Conservation (phyloP, 2,888 invertebrate species). For the Agelastica alni region DNA sequence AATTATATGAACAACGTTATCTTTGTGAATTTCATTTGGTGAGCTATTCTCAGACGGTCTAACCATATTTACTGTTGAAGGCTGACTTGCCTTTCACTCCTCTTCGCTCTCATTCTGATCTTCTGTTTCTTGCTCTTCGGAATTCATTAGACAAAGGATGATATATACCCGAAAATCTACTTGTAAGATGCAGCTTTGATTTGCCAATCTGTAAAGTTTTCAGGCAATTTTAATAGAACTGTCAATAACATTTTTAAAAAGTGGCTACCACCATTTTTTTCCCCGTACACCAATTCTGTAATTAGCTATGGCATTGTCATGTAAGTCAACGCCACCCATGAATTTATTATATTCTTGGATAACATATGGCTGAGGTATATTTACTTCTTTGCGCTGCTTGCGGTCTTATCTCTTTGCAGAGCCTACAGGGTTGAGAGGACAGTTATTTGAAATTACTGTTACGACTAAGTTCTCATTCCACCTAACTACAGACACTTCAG, state of each 20-base stretch:
- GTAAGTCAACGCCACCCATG: no score
- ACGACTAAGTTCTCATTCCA: slow-evolving; percentile 28
- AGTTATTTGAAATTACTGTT: slow-evolving; percentile 7
- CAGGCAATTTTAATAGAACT: slow-evolving; percentile 5
- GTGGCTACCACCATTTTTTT: slow-evolving; percentile 15
- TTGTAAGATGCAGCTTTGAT: slow-evolving; percentile 3
- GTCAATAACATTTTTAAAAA: slow-evolving; percentile 6
- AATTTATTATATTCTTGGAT: slow-evolving; percentile 1
- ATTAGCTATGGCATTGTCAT: slow-evolving; percentile 3
- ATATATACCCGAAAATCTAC: not conserved
- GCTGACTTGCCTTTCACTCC: not conserved
- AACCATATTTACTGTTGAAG: not conserved
- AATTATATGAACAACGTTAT: not conserved
- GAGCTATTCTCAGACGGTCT: not conserved
- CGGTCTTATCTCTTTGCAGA: not conserved
- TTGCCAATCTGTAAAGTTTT: slow-evolving; percentile 4
- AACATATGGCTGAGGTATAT: not conserved
- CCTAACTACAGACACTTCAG: slow-evolving; percentile 11
- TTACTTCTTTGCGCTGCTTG: slow-evolving; percentile 1
- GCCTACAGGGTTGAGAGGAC: not conserved
- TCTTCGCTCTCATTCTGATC: not conserved
- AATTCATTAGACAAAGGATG: not conserved
- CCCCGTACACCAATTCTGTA: slow-evolving; percentile 4
- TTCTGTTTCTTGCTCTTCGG: not conserved
- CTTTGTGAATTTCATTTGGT: not conserved